phyloP scores from a whole-genome alignment of 2,113 vertebrate genomes.

The Azemiops feae region DNA sequence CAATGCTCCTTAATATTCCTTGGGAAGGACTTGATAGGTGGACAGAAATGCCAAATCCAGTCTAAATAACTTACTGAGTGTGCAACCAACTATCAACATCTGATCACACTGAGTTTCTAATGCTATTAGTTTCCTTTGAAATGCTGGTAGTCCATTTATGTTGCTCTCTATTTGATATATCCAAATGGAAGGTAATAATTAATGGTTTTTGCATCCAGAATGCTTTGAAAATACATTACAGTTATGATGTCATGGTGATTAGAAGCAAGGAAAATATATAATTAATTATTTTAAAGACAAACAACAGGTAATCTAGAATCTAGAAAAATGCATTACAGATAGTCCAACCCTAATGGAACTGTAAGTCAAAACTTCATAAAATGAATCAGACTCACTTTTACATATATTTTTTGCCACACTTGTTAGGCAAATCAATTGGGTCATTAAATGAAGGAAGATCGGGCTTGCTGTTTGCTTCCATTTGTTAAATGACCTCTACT shows the following conservation, averaged over 20 bases:
- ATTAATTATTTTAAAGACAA: constrained; percentile 8
- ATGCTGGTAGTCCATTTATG: neutral
- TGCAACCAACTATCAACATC: neutral
- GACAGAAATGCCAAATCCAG: too few species aligned
- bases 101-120: neutral
- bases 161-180: neutral
- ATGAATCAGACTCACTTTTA: too few species aligned
- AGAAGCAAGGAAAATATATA: neutral
- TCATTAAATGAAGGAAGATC: too few species aligned
- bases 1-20: too few species aligned
- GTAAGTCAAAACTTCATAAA: too few species aligned
- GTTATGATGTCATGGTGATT: neutral
- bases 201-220: neutral
- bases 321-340: neutral
- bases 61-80: too few species aligned
- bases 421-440: too few species aligned
- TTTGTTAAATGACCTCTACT: too few species aligned
- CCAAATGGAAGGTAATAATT: neutral
- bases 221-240: constrained; percentile 15
- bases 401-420: too few species aligned
- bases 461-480: too few species aligned
- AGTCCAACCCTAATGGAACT: too few species aligned
- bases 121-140: neutral
- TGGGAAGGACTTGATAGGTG: too few species aligned
- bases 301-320: neutral